Evolutionary conservation across 2,113 vertebrate genomes (phyloP), one percentile per base, ranked within the genome.

Genomic region (Silurus asotus): DNA sequence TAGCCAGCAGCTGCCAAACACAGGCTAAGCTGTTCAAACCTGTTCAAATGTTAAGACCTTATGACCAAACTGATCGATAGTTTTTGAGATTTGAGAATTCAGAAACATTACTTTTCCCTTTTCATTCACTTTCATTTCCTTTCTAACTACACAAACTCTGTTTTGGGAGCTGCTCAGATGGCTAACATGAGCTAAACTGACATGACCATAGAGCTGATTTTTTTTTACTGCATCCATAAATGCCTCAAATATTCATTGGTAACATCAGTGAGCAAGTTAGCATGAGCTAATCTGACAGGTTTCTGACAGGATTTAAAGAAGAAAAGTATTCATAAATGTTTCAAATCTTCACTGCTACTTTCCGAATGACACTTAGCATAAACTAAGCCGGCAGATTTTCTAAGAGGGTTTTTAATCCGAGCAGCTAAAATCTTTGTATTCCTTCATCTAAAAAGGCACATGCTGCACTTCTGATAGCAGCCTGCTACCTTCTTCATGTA

Each of bases 1-100:
- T 15, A 76, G 74, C 74, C 25, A 14, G 23, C 25, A 78, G 75
- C 28, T 78, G 75, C 51, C n/a, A 58, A 78, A 78, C 8, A 17
- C n/a, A 28, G 14, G 75, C 53, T 78, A 78, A 78, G 53, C 75
- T 77, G 3, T 51, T 56, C 75, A 77, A 77, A 77, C 51, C 37
- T 37, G 37, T 37, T 37, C 37, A 37, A 37, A 37, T 37, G 37
- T 37, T 37, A 37, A 37, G 37, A 37, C 37, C 37, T 37, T 37
- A 37, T 37, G 37, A 37, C 37, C 3, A 37, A 37, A 37, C 37
- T 37, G 37, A 37, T 37, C 37, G 3, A 37, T 37, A 37, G 37
- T 37, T 37, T 2, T 37, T 37, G 37, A 37, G 37, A 37, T 2
- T 37, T 37, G 37, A 3, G 37, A 8, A 49, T 48, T 72, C 37